Base-by-base conservation (phyloP, 2,113 vertebrate genomes). In the Microtus montanus region DNA sequence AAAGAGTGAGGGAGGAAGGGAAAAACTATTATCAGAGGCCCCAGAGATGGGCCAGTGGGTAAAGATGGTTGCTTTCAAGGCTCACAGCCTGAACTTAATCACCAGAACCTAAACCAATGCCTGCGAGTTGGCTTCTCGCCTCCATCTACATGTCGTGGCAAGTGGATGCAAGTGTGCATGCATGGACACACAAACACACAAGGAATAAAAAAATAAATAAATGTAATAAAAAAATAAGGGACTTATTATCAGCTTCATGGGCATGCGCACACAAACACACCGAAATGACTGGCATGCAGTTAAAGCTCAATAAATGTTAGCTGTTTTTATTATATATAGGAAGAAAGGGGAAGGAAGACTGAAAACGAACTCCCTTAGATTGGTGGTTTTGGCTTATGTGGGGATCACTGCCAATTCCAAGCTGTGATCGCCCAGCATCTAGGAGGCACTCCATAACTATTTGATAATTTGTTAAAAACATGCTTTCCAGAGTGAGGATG, bases 251-350 rank as follows among this genome's bases (percentile, higher is more conserved):
- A 68, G 79, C 63, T 13, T 85, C 58, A 87, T 41, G 33, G 13
- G 30, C 41, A 90, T 30, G 6, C 44, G 61, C 35, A 82, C 7
- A 30, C 35, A 82, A 87, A 82, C 15, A 74, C 10, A 93, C 35
- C 54, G 14, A 87, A 26, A 71, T 10, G 33, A 17, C 89, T 22
- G 24, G 12, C n/a, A 19, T 19, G 38, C 14, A 91, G 26, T 33
- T 66, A 88, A 77, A 52, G 44, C 41, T 80, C 74, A 71, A 13
- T 66, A 91, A 87, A 83, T 47, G 52, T 68, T 19, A 92, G 75
- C 44, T 52, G 7, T 47, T 58, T 68, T 77, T 83, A 79, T 5
- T 54, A 54, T 54, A 54, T 49, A 12, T 1, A 89, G 28, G 26
- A 83, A 71, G 6, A 61, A 90, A 90, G 35, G 24, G 77, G 3